Evolutionary conservation across 2,113 vertebrate species (phyloP), one percentile per base, ranked within the genome.

Genomic region (Alligator mississippiensis): DNA sequence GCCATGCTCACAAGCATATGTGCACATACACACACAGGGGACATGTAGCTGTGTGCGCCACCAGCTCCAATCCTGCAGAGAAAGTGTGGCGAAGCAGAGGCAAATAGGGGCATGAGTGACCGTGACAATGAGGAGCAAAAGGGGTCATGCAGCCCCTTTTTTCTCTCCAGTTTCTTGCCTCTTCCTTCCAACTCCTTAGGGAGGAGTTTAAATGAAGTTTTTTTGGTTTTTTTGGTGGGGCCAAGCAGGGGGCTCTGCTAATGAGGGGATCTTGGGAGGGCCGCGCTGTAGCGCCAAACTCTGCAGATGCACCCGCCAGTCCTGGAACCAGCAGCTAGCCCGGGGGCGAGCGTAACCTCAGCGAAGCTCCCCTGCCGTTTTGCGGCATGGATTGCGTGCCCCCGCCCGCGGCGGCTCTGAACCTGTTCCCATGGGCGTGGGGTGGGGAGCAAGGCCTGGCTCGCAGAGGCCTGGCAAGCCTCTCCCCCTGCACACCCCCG

Each of bases 1-100:
- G 59, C 59, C 21, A 6, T 0, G 0, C 7, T n/a, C 7, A 60
- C 10, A 25, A 10, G 21, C 34, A 11, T 21, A 4, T 2, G 22
- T 5, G 54, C 72, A 4, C 16, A 24, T 54, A 18, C 66, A 22
- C 4, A 0, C 3, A 4, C 38, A 12, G 5, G 47, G 16, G 47
- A 58, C 58, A 47, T 55, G 34, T 28, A 9, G 0, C 1, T n/a
- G 3, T 3, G 13, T 4, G 5, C 16, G 18, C 47, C 47, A 47
- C 47, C 47, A 47, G 47, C 47, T 47, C 47, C 47, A 47, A 47
- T 47, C 47, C 47, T 47, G 47, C 47, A 47, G 47, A 47, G 47
- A 24, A 25, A 24, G 61, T 63, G 61, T 63, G 24, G 62, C 22
- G 24, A 25, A 24, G 62, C 22, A 9, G 59, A 15, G 21, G 59